phyloP scores from a whole-genome alignment of 2,797 vertebrate species.

The Trematomus bernacchii region DNA sequence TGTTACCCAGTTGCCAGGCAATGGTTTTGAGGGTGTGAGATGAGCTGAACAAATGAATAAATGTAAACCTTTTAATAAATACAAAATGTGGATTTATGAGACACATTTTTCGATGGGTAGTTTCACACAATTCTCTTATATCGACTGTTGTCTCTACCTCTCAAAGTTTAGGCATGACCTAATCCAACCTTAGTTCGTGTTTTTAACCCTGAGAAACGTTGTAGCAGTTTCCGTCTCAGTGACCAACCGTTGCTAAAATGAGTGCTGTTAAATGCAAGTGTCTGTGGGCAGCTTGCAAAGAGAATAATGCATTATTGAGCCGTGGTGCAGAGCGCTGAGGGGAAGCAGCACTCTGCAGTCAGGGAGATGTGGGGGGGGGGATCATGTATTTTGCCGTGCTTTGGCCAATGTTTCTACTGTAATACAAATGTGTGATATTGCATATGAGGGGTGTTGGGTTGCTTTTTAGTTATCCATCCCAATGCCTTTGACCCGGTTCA shows the following conservation, averaged over 20 bases:
- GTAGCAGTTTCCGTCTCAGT: conserved; percentile 14
- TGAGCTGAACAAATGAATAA: too few relatives aligned
- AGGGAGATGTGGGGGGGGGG: conserved; percentile 23
- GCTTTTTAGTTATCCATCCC: neutral
- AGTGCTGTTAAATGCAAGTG: conserved; percentile 37
- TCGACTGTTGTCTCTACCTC: neutral
- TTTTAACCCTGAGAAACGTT: conserved; percentile 10
- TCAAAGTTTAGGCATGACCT: neutral
- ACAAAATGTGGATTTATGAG: too few relatives aligned
- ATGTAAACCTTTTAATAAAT: too few relatives aligned
- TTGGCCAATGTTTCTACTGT: conserved; percentile 1
- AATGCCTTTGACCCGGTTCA: neutral
- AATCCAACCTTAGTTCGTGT: neutral
- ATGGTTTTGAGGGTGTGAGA: neutral
- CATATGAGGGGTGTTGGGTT: neutral
- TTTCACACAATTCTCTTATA: neutral
- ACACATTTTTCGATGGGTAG: too few relatives aligned
- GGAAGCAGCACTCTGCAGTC: conserved; percentile 16
- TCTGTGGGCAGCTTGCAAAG: conserved; percentile 35
- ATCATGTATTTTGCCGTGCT: neutral
- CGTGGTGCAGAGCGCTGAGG: conserved; percentile 2
- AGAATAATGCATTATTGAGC: conserved; percentile 50
- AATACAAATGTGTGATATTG: conserved; percentile 4
- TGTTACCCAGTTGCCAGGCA: conserved; percentile 11
- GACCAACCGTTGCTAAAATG: conserved; percentile 31